Evolutionary conservation across 2,113 vertebrate genomes (phyloP), one percentile per base, ranked within the genome.

Genomic region (Syngnathus scovelli): DNA sequence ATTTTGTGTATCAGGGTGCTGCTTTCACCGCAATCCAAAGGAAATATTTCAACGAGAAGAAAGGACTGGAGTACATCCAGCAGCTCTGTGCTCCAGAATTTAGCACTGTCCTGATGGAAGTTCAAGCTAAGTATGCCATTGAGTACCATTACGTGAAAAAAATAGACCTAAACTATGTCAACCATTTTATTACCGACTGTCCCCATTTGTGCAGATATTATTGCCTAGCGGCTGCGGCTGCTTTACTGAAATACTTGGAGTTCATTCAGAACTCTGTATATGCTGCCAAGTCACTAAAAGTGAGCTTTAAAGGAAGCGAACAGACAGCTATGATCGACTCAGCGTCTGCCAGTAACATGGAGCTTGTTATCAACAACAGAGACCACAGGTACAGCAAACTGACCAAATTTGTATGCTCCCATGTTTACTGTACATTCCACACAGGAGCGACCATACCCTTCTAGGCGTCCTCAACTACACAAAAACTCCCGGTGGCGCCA

Each of bases 41-140:
- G 78, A 99, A 93, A 84, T 96, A 98, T 86, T 99, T 98, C 87
- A 98, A 93, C 85, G 96, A 98, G 88, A 94, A 89, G n/a, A 99
- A 96, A 86, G 96, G 96, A 33, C 85, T 99, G 85, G 96, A 98
- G 75, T 97, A 95, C 75, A 93, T 95, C 76, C 94, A 96, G 70
- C 95, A 97, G 67, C 80, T 99, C 64, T 98, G 95, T 82, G 91
- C 90, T 0, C 88, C 95, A 73, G 96, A 97, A 85, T 96, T 95
- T 84, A 91, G 85, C 84, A 95, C 93, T 1, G 87, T 98, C 56
- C 76, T 94, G 48, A 95, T 98, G 95, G 96, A 99, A 82, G 91
- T 98, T 76, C 95, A 98, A 21, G 90, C 93, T 38, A 98, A 96
- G 96, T 99, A 94, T 68, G 94, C 27, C 27, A 36, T 46, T 63